These are phyloP conservation scores for Apantesis nais DNA, from an alignment of 2,888 invertebrate genomes.

Conservation along the genomic window DNA sequence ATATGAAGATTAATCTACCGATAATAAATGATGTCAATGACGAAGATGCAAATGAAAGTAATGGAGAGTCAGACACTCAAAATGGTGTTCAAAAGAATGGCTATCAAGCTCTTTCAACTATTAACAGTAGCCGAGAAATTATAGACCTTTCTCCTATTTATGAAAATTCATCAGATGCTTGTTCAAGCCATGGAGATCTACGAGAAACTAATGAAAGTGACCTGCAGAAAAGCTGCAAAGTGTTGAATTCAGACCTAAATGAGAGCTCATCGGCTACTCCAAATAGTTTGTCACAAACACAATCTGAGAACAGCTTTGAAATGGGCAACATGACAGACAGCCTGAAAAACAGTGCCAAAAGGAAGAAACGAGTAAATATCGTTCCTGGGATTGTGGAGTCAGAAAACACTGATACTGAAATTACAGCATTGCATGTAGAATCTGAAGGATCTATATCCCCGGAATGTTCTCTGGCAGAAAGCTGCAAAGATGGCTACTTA, in stretches of 20 bases:
- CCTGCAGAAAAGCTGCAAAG: slow-evolving; percentile 67
- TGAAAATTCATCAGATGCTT: slow-evolving; percentile 83
- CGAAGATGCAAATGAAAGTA: slow-evolving; percentile 74
- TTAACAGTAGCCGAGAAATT: slow-evolving; percentile 75
- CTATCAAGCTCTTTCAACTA: slow-evolving; percentile 69
- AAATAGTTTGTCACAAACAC: slow-evolving; percentile 79
- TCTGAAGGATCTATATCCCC: slow-evolving; percentile 83
- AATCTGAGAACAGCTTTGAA: slow-evolving; percentile 82
- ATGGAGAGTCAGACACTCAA: slow-evolving; percentile 50
- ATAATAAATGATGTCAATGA: slow-evolving; percentile 82
- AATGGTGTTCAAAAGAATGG: slow-evolving; percentile 70
- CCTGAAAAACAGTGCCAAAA: slow-evolving; percentile 77
- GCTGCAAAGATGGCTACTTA: slow-evolving; percentile 85
- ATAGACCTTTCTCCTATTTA: slow-evolving; percentile 82
- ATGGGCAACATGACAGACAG: slow-evolving; percentile 78
- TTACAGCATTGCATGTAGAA: slow-evolving; percentile 69
- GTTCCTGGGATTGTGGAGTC: slow-evolving; percentile 79
- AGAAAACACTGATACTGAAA: slow-evolving; percentile 76
- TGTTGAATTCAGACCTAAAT: slow-evolving; percentile 69
- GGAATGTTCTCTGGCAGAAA: slow-evolving; percentile 84
- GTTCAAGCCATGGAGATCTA: slow-evolving; percentile 80
- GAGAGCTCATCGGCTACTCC: slow-evolving; percentile 77
- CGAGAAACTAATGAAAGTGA: slow-evolving; percentile 71
- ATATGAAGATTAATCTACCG: slow-evolving; percentile 80
- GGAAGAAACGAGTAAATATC: slow-evolving; percentile 88